Base-by-base conservation (phyloP, 2,113 vertebrate genomes). In the Gymnarchus niloticus region DNA sequence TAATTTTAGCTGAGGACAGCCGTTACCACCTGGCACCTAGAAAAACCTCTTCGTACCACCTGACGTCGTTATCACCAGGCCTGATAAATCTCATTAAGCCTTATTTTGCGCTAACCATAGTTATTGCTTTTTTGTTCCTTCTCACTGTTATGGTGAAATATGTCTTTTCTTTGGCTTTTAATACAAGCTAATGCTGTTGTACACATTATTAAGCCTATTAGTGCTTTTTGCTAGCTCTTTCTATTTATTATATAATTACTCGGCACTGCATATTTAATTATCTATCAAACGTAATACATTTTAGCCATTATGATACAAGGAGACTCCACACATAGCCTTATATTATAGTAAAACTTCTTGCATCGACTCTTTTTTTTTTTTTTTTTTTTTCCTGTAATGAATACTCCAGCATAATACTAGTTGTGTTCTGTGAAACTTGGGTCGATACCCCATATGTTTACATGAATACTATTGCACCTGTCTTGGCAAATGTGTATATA, bases 171-270 rank as follows among this genome's bases (percentile, higher is more conserved):
- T 54, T 82, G 51, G 25, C 51, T 51, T 52, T 82, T 54, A 82
- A 82, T 82, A 28, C 80, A 8, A 28, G 48, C 44, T 78, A 78
- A 78, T 78, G 76, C 76, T 14, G 14, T 54, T 54, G 52, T 7
- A 78, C 37, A 78, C 76, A 44, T 78, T 78, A 78, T 48, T 78
- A 78, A 21, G 8, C 76, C 44, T 78, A 78, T 78, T 78, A 78
- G 76, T 78, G 76, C 23, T 78, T 44, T 37, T 78, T 44, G 17
- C 76, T 44, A n/a, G 44, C 19, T 10, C 6, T 37, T 46, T 46
- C 44, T 46, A 78, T 78, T 78, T 48, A 78, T 78, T 78, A 78
- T 78, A 48, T 78, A 44, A 46, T 78, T 78, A 78, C 19, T 4
- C 19, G 9, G 23, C 41, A 44, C 76, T 78, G 44, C 44, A 48